Evolutionary conservation across 1,140 invertebrate species (phyloP), one percentile per base, ranked within the genome.

Genomic region (Lordiphosa stackelbergi): DNA sequence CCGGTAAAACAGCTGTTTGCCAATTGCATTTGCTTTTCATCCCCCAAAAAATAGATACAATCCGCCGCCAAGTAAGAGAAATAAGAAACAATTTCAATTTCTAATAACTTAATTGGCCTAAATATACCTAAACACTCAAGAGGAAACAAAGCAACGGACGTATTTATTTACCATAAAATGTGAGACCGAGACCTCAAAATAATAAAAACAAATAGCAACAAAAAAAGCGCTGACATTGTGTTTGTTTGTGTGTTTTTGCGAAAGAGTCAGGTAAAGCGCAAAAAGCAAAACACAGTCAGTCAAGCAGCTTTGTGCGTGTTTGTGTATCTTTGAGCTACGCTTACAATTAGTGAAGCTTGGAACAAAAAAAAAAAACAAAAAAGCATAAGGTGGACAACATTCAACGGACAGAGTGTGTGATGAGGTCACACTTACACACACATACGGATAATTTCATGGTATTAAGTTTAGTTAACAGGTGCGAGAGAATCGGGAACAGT

Each of bases 1-100:
- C 79, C 79, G 79, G 79, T 64, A 79, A 85, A 84, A 73, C 79
- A 84, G 73, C 79, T 84, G 79, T 62, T 84, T 56, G 53, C 7
- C 7, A 31, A 31, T 31, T 31, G 28, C 28, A 31, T 31, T 31
- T 31, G 7, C 8, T 8, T 31, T 31, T 2, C 28, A 31, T 2
- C 28, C 28, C 28, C 28, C 28, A 8, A 7, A 31, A 31, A 31
- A 31, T 6, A 8, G 28, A 31, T 1, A 31, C 22, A 24, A 24
- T 5, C 5, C 5, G 5, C 22, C 22, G 22, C 22, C 22, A 24
- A 6, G 22, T 5, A 24, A 6, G 0, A 24, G 5, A 1, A 24
- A 24, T 24, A 5, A 31, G 8, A 31, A 8, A 8, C 7, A 31
- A 31, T 31, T 31, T 31, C 0, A 31, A 8, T 8, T 31, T 7